These are phyloP conservation scores for Platysternon megacephalum DNA, from an alignment of 2,113 vertebrate genomes.

Conservation along the genomic window DNA sequence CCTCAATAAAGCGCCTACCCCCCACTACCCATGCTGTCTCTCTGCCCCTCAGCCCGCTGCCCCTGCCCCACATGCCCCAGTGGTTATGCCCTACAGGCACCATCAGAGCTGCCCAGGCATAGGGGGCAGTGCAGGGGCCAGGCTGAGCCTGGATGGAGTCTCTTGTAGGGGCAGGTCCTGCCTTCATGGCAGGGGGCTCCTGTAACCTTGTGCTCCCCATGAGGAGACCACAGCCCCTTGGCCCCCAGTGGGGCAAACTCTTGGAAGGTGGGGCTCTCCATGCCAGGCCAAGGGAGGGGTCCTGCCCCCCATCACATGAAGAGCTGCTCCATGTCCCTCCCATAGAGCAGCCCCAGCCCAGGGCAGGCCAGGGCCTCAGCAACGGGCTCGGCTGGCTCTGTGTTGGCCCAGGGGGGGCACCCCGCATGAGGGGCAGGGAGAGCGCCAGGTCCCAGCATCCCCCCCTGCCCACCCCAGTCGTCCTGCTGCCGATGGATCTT, in stretches of 20 bases:
- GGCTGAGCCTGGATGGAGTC: no score
- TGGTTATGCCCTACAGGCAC: background rate
- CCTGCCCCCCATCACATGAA: background rate
- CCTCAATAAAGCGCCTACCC: background rate
- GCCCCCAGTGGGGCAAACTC: background rate
- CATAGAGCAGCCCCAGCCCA: background rate
- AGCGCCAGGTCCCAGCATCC: background rate
- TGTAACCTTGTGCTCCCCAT: background rate
- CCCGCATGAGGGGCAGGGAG: background rate
- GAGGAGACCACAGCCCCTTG: background rate
- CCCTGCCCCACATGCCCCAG: background rate
- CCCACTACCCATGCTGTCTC: background rate
- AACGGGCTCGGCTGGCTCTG: background rate
- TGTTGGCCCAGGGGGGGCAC: background rate
- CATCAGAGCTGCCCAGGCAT: background rate
- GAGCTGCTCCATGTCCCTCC: background rate
- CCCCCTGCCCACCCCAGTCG: background rate
- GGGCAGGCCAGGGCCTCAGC: background rate
- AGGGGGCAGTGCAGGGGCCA: background rate
- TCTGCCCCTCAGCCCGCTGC: background rate
- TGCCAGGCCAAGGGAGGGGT: background rate
- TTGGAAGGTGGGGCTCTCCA: background rate
- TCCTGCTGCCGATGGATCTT: slow-evolving; percentile 84
- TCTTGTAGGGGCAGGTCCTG: background rate
- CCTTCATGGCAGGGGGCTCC: background rate